Evolutionary conservation across 2,888 invertebrate genomes (phyloP).

Genomic region (Eupsilia transversa): DNA sequence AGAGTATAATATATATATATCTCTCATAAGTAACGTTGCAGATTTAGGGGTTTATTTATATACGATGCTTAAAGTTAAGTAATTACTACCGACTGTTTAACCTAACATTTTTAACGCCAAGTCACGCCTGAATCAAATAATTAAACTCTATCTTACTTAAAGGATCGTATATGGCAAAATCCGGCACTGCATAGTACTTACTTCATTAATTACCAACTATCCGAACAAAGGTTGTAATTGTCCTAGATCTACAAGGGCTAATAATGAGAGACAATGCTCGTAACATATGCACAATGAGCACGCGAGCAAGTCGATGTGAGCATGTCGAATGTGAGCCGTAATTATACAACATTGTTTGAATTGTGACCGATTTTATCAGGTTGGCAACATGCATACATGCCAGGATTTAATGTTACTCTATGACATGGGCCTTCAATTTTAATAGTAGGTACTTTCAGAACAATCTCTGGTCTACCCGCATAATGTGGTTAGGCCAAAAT

Average conservation of each 20-base stretch:
- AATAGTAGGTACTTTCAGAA: conserved; percentile 29
- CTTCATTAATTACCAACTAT: conserved; percentile 8
- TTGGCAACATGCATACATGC: conserved; percentile 4
- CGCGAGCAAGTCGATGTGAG: conserved; percentile 39
- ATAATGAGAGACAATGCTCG: conserved; percentile 56
- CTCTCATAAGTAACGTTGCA: background rate
- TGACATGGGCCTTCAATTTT: conserved; percentile 7
- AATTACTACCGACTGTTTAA: too few species aligned
- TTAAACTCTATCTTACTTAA: too few species aligned
- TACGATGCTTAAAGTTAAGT: too few species aligned
- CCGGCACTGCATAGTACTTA: background rate
- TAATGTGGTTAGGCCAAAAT: conserved; percentile 30
- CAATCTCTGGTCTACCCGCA: conserved; percentile 6
- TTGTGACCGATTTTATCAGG: conserved; percentile 38
- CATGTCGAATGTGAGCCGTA: conserved; percentile 37
- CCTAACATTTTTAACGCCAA: too few species aligned
- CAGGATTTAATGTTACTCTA: conserved; percentile 7
- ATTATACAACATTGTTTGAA: conserved; percentile 44
- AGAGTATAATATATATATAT: background rate
- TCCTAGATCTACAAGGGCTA: conserved; percentile 59
- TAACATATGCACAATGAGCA: conserved; percentile 53
- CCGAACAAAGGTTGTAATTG: conserved; percentile 47
- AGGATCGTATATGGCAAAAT: too few species aligned
- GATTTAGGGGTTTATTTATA: too few species aligned
- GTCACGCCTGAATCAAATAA: too few species aligned